Conservation (phyloP, 1,140 invertebrate species). For the Rhopalosiphum padi region DNA sequence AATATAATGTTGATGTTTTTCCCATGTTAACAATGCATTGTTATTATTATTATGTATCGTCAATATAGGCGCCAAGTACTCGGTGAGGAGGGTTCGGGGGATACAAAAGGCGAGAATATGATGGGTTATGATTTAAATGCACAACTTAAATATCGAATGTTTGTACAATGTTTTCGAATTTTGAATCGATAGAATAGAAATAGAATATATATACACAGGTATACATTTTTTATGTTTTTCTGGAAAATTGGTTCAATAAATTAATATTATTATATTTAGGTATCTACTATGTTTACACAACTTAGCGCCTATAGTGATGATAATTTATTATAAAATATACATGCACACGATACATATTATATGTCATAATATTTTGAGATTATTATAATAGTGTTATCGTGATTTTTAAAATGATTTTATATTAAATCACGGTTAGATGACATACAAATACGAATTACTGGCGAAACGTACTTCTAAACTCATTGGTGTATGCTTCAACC, state of each 20-base stretch:
- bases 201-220: background rate
- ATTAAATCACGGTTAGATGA: background rate
- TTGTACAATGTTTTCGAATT: background rate
- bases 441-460: background rate
- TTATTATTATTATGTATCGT: background rate
- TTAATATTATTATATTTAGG: background rate
- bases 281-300: background rate
- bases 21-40: background rate
- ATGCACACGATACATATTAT: background rate
- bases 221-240: background rate
- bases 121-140: background rate
- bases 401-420: background rate
- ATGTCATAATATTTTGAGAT: background rate
- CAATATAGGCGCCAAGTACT: background rate
- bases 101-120: background rate
- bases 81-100: background rate
- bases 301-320: background rate
- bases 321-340: background rate
- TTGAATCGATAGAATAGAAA: background rate
- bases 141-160: background rate
- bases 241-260: background rate
- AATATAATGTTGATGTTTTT: background rate
- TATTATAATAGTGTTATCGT: background rate
- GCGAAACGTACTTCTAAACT: background rate
- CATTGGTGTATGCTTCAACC: slow-evolving; percentile 25